Evolutionary conservation across 2,113 vertebrate species (phyloP).

Genomic region (Arothron firmamentum): DNA sequence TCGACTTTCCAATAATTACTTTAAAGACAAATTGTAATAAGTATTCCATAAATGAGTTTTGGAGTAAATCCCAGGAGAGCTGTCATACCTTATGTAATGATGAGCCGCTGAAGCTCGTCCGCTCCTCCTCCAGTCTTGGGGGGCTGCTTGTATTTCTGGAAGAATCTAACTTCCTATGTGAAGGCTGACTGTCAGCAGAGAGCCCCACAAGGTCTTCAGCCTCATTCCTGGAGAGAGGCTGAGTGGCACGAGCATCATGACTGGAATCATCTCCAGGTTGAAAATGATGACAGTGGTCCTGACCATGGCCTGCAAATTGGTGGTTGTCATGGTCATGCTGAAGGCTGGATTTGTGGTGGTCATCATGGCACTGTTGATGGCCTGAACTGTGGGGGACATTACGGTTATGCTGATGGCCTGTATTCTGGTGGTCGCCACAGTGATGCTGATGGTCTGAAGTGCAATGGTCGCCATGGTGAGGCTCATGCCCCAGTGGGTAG

Average conservation of each 20-base stretch:
- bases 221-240: constrained; percentile 10
- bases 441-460: not conserved
- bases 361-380: not conserved
- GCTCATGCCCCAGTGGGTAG: not conserved
- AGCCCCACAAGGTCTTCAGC: constrained; percentile 12
- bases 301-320: constrained; percentile 1
- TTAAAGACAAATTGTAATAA: not conserved
- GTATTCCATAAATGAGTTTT: not conserved
- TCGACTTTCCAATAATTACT: constrained; percentile 11
- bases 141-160: constrained; percentile 35
- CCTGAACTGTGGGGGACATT: not conserved
- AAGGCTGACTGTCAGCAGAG: constrained; percentile 11
- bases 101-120: constrained; percentile 41
- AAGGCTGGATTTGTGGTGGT: not conserved
- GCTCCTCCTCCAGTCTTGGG: constrained; percentile 57
- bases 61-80: not conserved
- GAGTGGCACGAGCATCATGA: not conserved
- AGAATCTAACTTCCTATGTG: constrained; percentile 33
- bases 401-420: not conserved
- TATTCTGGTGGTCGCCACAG: not conserved
- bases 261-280: not conserved
- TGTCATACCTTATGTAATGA: constrained; percentile 53
- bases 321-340: not conserved
- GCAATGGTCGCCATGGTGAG: not conserved
- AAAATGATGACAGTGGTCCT: constrained; percentile 4